A percentile compares a stretch with the other conserved stretches of the same genome.
Evolutionary conservation across 2,888 invertebrate species (phyloP).

Genomic region (Lottia gigantea): DNA sequence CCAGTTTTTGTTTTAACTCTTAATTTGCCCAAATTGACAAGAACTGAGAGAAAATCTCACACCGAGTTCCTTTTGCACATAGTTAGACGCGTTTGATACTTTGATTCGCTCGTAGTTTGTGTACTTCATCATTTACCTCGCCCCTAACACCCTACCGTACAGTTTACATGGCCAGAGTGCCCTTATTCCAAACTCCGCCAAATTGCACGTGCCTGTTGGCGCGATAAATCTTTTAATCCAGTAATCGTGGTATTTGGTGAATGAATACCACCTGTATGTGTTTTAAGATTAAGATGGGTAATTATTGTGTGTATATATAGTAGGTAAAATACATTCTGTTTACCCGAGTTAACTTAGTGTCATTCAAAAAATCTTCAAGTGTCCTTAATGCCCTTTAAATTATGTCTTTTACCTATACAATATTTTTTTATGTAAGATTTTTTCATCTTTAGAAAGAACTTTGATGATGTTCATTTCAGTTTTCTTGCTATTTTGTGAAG

Average conservation of each 20-base stretch:
- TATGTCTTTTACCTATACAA: too few species aligned
- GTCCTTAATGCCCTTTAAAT: neutral
- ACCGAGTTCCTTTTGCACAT: neutral
- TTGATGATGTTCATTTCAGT: too few species aligned
- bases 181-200: conserved; percentile 5
- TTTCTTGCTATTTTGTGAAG: too few species aligned
- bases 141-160: neutral
- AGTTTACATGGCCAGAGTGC: conserved; percentile 1
- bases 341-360: neutral
- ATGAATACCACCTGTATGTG: conserved; percentile 5
- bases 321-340: neutral
- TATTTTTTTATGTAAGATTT: too few species aligned
- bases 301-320: neutral
- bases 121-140: neutral
- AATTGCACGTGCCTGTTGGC: conserved; percentile 10
- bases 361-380: conserved; percentile 1
- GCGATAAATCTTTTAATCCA: conserved; percentile 7
- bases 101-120: neutral
- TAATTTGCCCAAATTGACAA: conserved; percentile 6
- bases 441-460: too few species aligned
- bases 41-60: neutral
- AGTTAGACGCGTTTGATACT: neutral
- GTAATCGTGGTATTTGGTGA: conserved; percentile 10
- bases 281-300: conserved; percentile 5
- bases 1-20: conserved; percentile 1